These are phyloP conservation scores for Rhinoraja longicauda DNA, from an alignment of 2,797 vertebrate genomes.

Conservation along the genomic window DNA sequence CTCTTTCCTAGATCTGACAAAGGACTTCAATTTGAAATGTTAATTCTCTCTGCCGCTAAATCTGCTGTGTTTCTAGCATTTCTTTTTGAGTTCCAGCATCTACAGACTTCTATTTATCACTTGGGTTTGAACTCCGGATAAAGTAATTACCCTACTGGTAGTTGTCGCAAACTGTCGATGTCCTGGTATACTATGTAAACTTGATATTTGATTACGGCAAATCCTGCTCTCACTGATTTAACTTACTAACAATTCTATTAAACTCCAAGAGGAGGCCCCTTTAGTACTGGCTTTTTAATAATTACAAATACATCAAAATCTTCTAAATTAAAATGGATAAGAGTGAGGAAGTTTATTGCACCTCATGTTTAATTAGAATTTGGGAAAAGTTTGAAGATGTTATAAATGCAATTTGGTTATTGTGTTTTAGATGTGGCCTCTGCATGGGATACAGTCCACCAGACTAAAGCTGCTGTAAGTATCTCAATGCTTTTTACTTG, in stretches of 20 bases:
- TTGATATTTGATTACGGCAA: background rate
- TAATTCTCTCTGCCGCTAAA: too few relatives aligned
- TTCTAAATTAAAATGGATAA: background rate
- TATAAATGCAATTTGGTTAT: conserved; percentile 40
- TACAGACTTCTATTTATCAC: background rate
- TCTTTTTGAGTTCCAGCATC: too few relatives aligned
- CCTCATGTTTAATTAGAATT: background rate
- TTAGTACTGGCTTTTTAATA: background rate
- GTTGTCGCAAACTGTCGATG: background rate
- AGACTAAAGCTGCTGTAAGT: conserved; percentile 92
- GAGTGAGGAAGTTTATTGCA: background rate
- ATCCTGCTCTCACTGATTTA: background rate
- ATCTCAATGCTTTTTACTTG: conserved; percentile 39
- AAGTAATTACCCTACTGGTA: background rate
- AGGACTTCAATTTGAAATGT: too few relatives aligned
- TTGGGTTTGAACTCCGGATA: background rate
- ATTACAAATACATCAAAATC: background rate
- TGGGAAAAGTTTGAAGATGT: background rate
- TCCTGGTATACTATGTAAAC: background rate
- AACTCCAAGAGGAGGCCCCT: background rate
- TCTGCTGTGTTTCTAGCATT: too few relatives aligned
- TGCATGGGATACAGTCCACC: conserved; percentile 74
- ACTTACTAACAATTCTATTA: background rate
- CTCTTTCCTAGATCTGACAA: too few relatives aligned
- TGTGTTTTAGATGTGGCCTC: conserved; percentile 63